Base-by-base conservation (phyloP, 2,113 vertebrate species). In the Etheostoma cragini region DNA sequence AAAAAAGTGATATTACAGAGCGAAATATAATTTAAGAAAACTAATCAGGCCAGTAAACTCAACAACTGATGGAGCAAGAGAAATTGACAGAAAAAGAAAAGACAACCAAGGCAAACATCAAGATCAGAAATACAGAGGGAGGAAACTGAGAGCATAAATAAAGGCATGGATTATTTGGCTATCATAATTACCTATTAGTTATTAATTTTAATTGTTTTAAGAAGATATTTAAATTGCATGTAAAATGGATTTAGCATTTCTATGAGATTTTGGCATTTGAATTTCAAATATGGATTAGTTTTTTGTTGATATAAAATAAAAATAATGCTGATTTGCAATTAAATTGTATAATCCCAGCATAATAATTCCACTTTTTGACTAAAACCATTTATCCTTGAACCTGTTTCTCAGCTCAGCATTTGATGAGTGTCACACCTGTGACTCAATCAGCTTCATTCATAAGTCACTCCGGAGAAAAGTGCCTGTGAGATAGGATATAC, bases 391-490 rank as follows among this genome's bases (percentile, higher is more conserved):
- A 62, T 82, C 26, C 38, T 42, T 50, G 21, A 50, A 52, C 11
- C 11, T 4, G 61, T 63, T 68, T 57, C 42, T 71, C 22, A 46
- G 56, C 16, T 60, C 63, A 30, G 5, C 0, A 19, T 45, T 53
- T 46, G 24, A 69, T 65, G n/a, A 58, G 49, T 30, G 7, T 65
- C 10, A 81, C 56, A 13, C 47, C 45, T 6, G n/a, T 7, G 50
- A 38, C 30, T 62, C 21, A 63, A 14, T 5, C n/a, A 71, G 12
- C 22, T 24, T 46, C 10, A 21, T 22, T 26, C 26, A 13, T 46
- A 21, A 63, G 33, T 67, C 24, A 58, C 38, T 67, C 7, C 17
- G n/a, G 5, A 49, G n/a, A 83, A 57, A 64, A 72, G 11, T 42
- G 33, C 15, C 58, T 74, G 13, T 46, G 50, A 68, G 26, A 78